Base-by-base conservation (phyloP, 2,888 invertebrate genomes). In the Acleris holmiana region DNA sequence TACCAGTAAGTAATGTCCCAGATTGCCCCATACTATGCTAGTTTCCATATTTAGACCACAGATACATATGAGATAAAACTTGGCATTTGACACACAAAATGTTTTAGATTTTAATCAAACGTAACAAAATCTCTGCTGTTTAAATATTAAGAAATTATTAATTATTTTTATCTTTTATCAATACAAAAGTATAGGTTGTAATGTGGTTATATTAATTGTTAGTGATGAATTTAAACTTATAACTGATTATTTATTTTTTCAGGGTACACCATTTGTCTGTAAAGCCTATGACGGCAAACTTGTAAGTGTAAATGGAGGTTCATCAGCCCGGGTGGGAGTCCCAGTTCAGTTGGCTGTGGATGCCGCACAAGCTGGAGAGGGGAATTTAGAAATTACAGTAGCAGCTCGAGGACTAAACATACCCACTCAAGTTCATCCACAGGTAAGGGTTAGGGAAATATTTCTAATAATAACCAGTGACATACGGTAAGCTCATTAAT, bases 341-440 rank as follows among this genome's bases (percentile, higher is more conserved):
- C 96, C 98, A 4, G 97, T 98, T n/a, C 98, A 98, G 78, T 96
- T 99, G 79, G 97, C 97, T 18, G 98, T 99, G 58, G 99, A 99
- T 85, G 99, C 99, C 3, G 97, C 97, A 69, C 96, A 98, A 84
- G 98, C 99, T 53, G 99, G 99, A 10, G 99, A 99, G 91, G 99
- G 99, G 59, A 98, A 98, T 86, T 93, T 99, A 72, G 99, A 99
- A 91, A 99, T 99, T 73, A 98, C 98, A 54, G 98, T 99, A 74
- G 97, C 98, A 68, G 97, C 98, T 49, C 94, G 97, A 83, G 98
- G 98, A 60, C 94, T 97, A 69, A 98, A 99, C 83, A 98, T 99
- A 77, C 98, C 98, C 55, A 98, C 98, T 60, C 98, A 98, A 94
- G 98, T 98, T 51, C 97, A 97, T 84, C 97, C 98, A 8, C 96